Percentiles rank a stretch among this genome's conserved stretches.
Evolutionary conservation across 1,140 invertebrate genomes (phyloP).

Genomic region (Plectus sambesii): DNA sequence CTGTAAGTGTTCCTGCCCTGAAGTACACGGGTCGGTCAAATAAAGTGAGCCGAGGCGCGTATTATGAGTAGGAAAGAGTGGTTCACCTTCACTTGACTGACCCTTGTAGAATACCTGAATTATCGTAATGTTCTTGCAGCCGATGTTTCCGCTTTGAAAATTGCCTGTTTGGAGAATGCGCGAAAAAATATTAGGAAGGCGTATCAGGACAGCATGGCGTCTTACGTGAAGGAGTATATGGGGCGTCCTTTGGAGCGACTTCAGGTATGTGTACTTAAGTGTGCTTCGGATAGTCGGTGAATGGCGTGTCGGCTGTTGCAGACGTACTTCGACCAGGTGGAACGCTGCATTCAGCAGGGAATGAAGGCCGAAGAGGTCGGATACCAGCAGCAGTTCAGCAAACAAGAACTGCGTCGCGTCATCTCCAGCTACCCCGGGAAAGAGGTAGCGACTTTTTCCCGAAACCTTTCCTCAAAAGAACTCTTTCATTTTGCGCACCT

Average conservation of each 20-base stretch:
- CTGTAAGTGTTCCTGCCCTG: slow-evolving; percentile 45
- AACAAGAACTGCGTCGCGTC: slow-evolving; percentile 86
- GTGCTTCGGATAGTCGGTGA: slow-evolving; percentile 16
- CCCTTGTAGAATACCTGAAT: too few relatives aligned
- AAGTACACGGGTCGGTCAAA: not conserved
- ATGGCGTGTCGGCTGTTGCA: slow-evolving; percentile 50
- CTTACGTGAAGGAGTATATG: slow-evolving; percentile 86
- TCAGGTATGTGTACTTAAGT: slow-evolving; percentile 58
- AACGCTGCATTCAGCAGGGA: slow-evolving; percentile 74
- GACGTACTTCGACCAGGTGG: slow-evolving; percentile 85
- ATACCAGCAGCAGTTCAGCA: slow-evolving; percentile 92
- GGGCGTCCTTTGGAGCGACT: slow-evolving; percentile 86
- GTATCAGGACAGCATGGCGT: slow-evolving; percentile 75
- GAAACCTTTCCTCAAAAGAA: slow-evolving; percentile 1
- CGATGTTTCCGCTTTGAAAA: slow-evolving; percentile 74
- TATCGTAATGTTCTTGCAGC: slow-evolving; percentile 47
- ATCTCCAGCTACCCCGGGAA: slow-evolving; percentile 86
- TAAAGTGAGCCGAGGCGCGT: too few relatives aligned
- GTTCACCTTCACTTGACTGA: too few relatives aligned
- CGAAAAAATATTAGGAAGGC: slow-evolving; percentile 79
- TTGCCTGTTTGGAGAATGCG: slow-evolving; percentile 70
- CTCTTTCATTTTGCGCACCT: too few relatives aligned
- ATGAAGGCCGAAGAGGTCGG: slow-evolving; percentile 93
- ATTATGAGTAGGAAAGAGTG: too few relatives aligned
- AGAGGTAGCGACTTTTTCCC: too few relatives aligned